These are phyloP conservation scores for Agriopis leucophaearia DNA, from an alignment of 2,888 invertebrate genomes.

Conservation along the genomic window DNA sequence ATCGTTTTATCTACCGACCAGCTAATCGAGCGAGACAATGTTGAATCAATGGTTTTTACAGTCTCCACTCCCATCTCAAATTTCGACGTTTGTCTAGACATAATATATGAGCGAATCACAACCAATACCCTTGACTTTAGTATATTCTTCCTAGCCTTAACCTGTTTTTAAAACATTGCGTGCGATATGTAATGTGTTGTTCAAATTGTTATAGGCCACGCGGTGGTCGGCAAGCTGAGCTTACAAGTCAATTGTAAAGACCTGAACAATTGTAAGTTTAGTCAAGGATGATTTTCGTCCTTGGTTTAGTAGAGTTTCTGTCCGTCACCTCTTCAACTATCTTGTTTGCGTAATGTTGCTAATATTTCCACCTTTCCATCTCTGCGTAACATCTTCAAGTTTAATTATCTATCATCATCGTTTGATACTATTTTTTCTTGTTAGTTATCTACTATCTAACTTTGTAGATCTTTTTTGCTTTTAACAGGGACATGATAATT, in stretches of 20 bases:
- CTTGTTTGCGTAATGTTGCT: slow-evolving; percentile 22
- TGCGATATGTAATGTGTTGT: slow-evolving; percentile 25
- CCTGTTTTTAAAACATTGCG: slow-evolving; percentile 7
- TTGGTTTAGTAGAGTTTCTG: slow-evolving; percentile 35
- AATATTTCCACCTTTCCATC: slow-evolving; percentile 29
- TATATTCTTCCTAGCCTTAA: background rate
- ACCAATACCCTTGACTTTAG: background rate
- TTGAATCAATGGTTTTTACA: background rate
- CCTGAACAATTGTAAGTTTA: slow-evolving; percentile 62
- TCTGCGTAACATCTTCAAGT: slow-evolving; percentile 28
- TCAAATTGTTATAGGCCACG: slow-evolving; percentile 66
- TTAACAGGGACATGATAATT: background rate
- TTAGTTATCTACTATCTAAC: background rate
- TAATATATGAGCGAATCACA: background rate
- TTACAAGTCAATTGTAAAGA: slow-evolving; percentile 70
- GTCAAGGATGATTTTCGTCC: too few species aligned
- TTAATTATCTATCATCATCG: slow-evolving; percentile 6
- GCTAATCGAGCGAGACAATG: background rate
- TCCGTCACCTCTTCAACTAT: slow-evolving; percentile 24
- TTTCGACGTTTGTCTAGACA: slow-evolving; percentile 7
- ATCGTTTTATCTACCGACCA: background rate
- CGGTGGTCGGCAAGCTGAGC: slow-evolving; percentile 76
- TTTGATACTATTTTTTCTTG: background rate
- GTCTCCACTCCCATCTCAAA: background rate
- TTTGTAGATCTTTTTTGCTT: background rate